phyloP scores from a whole-genome alignment of 2,888 invertebrate genomes.

The Nephrotoma appendiculata region DNA sequence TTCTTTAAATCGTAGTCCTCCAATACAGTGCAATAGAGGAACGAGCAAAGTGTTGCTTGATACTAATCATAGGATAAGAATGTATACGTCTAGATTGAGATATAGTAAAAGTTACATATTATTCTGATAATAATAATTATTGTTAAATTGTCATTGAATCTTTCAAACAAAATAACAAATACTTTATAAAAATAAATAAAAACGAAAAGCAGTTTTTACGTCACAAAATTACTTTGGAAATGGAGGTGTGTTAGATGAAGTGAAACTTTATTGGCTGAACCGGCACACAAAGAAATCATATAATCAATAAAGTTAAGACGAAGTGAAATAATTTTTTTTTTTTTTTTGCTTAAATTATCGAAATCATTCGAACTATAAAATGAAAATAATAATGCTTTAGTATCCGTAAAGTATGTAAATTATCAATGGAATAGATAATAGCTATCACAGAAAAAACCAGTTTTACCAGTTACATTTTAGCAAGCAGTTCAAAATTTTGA shows the following conservation, averaged over 20 bases:
- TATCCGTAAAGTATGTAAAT: not conserved
- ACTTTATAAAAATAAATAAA: not conserved
- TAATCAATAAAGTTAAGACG: not conserved
- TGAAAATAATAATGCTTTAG: not conserved
- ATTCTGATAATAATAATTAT: not conserved
- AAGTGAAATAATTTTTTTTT: not conserved
- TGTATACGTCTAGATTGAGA: not conserved
- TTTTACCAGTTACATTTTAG: not conserved
- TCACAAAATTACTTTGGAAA: not conserved
- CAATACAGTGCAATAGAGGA: no score
- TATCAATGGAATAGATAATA: not conserved
- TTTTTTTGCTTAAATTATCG: not conserved
- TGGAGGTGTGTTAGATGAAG: not conserved
- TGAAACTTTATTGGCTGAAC: not conserved
- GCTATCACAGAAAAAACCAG: not conserved
- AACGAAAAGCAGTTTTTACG: not conserved
- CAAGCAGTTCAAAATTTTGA: not conserved
- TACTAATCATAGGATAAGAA: no score
- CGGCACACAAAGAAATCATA: not conserved
- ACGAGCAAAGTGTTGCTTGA: no score
- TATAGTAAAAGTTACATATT: not conserved
- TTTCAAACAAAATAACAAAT: not conserved
- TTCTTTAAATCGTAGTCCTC: no score
- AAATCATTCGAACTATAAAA: not conserved
- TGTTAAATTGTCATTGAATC: not conserved